Percentiles rank a stretch among this genome's conserved stretches.
phyloP scores from a whole-genome alignment of 2,113 vertebrate genomes.

The Ciconia stormi region DNA sequence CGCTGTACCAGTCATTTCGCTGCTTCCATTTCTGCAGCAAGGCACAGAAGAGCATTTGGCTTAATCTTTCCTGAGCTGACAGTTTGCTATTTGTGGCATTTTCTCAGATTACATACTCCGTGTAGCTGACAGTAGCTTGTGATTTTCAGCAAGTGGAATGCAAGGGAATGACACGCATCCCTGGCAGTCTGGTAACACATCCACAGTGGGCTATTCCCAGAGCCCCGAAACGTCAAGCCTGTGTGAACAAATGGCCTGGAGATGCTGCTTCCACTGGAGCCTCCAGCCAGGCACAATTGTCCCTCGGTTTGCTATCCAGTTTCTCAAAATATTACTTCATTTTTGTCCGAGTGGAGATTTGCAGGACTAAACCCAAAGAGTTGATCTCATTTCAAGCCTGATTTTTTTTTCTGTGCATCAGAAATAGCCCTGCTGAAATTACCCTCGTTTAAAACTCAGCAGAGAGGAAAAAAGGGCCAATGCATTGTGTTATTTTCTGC shows the following conservation, averaged over 20 bases:
- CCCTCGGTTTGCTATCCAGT: neutral
- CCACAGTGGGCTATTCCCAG: neutral
- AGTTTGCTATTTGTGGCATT: conserved; percentile 59
- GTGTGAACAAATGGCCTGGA: neutral
- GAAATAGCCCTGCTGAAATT: neutral
- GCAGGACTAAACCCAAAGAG: neutral
- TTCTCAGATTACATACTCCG: conserved; percentile 16
- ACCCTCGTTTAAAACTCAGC: neutral
- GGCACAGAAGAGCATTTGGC: conserved; percentile 32
- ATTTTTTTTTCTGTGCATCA: neutral
- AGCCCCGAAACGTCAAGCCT: neutral
- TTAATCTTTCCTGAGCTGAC: conserved; percentile 54
- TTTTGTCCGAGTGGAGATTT: neutral
- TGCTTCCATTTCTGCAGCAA: neutral
- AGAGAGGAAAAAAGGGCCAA: neutral
- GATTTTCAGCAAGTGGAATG: conserved; percentile 45
- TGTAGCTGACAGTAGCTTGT: conserved; percentile 41
- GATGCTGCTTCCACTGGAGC: neutral
- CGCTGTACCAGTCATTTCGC: neutral
- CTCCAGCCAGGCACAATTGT: neutral
- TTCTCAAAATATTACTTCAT: neutral
- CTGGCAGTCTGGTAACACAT: neutral
- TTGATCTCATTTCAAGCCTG: neutral
- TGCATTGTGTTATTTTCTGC: neutral
- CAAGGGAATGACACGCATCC: neutral